phyloP scores from a whole-genome alignment of 2,888 invertebrate species.

The Eupithecia exiguata region DNA sequence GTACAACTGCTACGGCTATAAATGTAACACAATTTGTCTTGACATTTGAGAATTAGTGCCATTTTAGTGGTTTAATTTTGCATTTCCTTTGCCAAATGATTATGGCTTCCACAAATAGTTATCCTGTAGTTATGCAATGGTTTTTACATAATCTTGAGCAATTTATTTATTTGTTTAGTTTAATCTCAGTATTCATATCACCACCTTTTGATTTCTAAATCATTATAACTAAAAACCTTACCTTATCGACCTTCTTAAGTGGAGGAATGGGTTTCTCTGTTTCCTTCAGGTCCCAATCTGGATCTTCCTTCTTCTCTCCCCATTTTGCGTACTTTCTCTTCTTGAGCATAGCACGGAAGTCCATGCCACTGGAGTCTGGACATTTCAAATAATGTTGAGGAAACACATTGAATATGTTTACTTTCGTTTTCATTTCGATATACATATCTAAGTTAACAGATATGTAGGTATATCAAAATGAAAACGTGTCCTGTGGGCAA shows the following conservation, averaged over 20 bases:
- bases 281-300: constrained; percentile 97
- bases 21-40: constrained; percentile 17
- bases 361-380: constrained; percentile 97
- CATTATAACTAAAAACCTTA: constrained; percentile 74
- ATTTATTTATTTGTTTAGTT: constrained; percentile 45
- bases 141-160: constrained; percentile 48
- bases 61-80: constrained; percentile 4
- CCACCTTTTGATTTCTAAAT: constrained; percentile 54
- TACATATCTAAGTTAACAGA: too few species aligned
- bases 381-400: constrained; percentile 13
- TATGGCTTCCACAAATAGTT: neutral
- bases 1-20: constrained; percentile 29
- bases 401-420: neutral
- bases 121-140: neutral
- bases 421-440: too few species aligned
- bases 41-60: constrained; percentile 1
- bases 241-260: constrained; percentile 97
- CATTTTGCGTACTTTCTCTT: constrained; percentile 97
- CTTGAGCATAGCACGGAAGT: constrained; percentile 99
- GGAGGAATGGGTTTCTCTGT: constrained; percentile 93
- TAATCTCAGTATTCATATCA: constrained; percentile 64
- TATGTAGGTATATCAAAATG: too few species aligned
- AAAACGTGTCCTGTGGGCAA: too few species aligned
- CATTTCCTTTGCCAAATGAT: constrained; percentile 2
- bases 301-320: constrained; percentile 95